Percentiles rank a stretch among this genome's conserved stretches.
Conservation (phyloP, 2,113 vertebrate species). For the Actenoides lindsayi region DNA sequence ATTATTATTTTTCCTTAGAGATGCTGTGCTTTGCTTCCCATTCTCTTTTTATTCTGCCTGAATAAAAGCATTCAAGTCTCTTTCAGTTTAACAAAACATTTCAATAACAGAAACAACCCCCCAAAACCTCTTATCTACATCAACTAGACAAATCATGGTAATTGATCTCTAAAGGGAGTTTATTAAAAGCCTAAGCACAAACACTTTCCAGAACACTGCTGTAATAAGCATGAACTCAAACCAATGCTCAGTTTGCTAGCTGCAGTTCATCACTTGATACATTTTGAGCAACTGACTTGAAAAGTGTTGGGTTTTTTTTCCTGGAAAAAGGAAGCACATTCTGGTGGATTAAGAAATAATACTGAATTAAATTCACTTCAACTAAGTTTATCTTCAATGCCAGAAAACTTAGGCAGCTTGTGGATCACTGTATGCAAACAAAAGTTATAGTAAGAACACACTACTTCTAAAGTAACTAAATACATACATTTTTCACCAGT, state of each 20-base stretch:
- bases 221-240: constrained; percentile 72
- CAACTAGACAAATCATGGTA: constrained; percentile 73
- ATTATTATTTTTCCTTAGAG: neutral
- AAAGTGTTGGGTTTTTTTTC: constrained; percentile 47
- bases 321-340: constrained; percentile 44
- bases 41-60: neutral
- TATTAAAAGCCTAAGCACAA: constrained; percentile 75
- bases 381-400: neutral
- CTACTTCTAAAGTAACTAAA: neutral
- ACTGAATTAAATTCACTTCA: constrained; percentile 43
- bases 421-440: neutral
- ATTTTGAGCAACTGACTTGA: constrained; percentile 63
- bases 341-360: constrained; percentile 43
- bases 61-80: constrained; percentile 21
- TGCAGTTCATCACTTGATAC: constrained; percentile 67
- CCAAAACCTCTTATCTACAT: constrained; percentile 60
- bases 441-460: neutral
- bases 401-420: constrained; percentile 8
- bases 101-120: constrained; percentile 31
- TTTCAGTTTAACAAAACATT: constrained; percentile 57
- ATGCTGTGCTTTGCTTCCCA: neutral
- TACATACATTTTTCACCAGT: neutral
- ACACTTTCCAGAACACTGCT: constrained; percentile 68
- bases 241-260: constrained; percentile 70
- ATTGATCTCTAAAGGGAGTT: constrained; percentile 76